phyloP scores from a whole-genome alignment of 2,888 invertebrate species.

The Mantis religiosa region DNA sequence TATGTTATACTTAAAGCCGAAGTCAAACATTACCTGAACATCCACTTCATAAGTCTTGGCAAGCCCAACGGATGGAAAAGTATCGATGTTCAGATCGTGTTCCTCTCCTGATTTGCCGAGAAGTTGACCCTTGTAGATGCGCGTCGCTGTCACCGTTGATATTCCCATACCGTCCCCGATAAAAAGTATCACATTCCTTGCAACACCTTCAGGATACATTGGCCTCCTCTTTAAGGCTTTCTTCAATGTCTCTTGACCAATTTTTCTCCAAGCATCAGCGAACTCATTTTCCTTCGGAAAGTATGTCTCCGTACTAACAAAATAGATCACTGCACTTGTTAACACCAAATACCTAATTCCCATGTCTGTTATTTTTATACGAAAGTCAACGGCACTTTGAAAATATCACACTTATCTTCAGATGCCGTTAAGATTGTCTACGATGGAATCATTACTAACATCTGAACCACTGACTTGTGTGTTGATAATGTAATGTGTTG shows the following conservation, averaged over 20 bases:
- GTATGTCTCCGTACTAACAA: neutral
- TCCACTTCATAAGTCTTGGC: slow-evolving; percentile 68
- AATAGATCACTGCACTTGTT: neutral
- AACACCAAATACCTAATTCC: neutral
- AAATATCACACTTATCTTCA: too few relatives aligned
- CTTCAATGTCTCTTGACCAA: slow-evolving; percentile 41
- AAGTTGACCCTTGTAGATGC: slow-evolving; percentile 50
- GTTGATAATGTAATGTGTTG: too few relatives aligned
- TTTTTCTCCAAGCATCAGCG: neutral
- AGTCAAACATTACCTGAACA: slow-evolving; percentile 49
- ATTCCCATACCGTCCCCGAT: slow-evolving; percentile 67
- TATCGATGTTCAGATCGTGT: slow-evolving; percentile 55
- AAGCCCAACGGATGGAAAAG: slow-evolving; percentile 56
- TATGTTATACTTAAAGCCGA: too few relatives aligned
- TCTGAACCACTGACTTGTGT: too few relatives aligned
- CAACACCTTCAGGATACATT: slow-evolving; percentile 53
- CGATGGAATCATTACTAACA: too few relatives aligned
- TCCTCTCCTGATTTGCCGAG: slow-evolving; percentile 55
- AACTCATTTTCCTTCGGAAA: neutral
- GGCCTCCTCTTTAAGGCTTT: slow-evolving; percentile 59
- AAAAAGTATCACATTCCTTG: slow-evolving; percentile 61
- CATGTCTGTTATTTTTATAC: neutral
- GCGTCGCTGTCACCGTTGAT: slow-evolving; percentile 57
- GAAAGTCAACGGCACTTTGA: too few relatives aligned
- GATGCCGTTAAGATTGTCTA: too few relatives aligned